Evolutionary conservation across 30 jellyfish, hydroid and myxozoan species (phyloP), one percentile per base, ranked within the genome.

Genomic region (Rhopilema esculentum): DNA sequence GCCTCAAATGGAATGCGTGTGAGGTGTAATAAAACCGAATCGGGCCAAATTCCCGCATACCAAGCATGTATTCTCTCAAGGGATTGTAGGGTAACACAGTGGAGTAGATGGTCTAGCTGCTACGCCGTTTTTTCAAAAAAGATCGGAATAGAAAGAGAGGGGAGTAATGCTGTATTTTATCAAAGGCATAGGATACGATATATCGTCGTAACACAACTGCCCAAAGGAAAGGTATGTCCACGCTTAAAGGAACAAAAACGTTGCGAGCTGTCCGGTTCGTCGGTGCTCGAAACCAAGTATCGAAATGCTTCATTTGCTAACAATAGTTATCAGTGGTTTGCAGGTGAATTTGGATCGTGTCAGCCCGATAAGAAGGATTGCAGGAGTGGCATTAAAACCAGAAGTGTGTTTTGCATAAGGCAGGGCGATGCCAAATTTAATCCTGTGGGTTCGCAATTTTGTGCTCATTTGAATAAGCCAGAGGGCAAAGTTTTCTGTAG

Each of bases 341-440:
- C 66, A 20, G 86, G 91, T 19, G 30, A 27, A 16, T 88, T 31
- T 48, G 79, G 68, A 9, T 51, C 57, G 24, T 88, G 96, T 87
- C 72, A 16, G 49, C 25, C 84, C 18, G 67, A 62, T 62, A 48
- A 30, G 16, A 79, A 65, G 25, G 91, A 87, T 69, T 79, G 96
- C 64, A 28, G 79, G 32, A 63, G 88, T 64, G 96, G 96, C 30
- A 66, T 30, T 7, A 79, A 79, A 66, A 48, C 27, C 49, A 32
- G 96, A n/a, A 40, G 48, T 72, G 96, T 88, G 61, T 88, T 88
- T 80, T 88, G 96, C 75, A 77, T 61, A 27, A 69, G 88, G 78
- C 88, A 73, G 62, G 91, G 96, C 30, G 91, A 80, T 32, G 72
- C 75, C 61, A 17, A 53, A 19, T 62, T 25, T 70, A 69, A 51